These are phyloP conservation scores for Anguilla japonica DNA, from an alignment of 2,113 vertebrate genomes.

Conservation along the genomic window DNA sequence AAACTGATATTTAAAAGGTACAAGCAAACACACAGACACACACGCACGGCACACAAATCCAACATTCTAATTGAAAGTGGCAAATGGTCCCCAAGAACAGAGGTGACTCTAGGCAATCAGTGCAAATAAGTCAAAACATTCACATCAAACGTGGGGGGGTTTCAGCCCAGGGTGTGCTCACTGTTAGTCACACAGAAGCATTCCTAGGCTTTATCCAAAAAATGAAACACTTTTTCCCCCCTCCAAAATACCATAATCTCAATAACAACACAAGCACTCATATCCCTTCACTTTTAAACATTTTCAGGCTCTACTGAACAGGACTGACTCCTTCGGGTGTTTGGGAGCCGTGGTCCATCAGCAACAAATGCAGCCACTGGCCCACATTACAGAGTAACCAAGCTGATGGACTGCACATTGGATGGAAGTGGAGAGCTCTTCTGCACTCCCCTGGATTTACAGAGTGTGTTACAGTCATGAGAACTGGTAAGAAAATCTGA, in stretches of 20 bases:
- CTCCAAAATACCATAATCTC: background rate
- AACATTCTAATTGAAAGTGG: conserved; percentile 17
- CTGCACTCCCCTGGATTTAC: no score
- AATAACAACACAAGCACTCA: conserved; percentile 1
- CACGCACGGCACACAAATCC: background rate
- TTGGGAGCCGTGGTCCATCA: background rate
- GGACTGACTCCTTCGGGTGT: background rate
- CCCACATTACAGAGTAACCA: no score
- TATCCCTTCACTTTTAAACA: background rate
- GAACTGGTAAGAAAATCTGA: no score
- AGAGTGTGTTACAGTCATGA: no score
- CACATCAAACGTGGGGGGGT: background rate
- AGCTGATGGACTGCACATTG: no score
- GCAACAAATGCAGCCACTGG: no score
- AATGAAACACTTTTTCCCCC: conserved; percentile 1
- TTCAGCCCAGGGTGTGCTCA: background rate
- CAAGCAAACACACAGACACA: background rate
- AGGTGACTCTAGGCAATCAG: conserved; percentile 3
- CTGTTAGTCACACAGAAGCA: conserved; percentile 22
- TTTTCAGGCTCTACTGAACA: no score
- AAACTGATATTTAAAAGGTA: background rate
- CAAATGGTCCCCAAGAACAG: background rate
- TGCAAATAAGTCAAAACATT: conserved; percentile 30
- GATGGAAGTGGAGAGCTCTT: no score
- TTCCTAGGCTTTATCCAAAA: background rate